Percentiles rank a stretch among this genome's conserved stretches.
phyloP scores from a whole-genome alignment of 2,797 vertebrate species.

The Oreochromis mossambicus region DNA sequence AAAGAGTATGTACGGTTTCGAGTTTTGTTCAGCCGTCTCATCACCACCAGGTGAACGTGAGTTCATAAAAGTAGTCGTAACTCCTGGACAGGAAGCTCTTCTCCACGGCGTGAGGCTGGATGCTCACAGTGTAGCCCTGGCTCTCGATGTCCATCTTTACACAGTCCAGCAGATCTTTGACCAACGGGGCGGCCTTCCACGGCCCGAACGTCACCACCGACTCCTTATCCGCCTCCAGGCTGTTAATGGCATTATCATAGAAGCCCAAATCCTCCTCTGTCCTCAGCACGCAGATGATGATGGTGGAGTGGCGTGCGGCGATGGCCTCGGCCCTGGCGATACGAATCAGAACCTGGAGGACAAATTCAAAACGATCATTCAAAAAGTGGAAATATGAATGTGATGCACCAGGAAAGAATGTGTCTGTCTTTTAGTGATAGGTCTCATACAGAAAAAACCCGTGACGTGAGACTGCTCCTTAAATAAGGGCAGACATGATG shows the following conservation, averaged over 20 bases:
- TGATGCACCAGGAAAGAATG: background rate
- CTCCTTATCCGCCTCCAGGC: constrained; percentile 79
- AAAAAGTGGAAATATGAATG: background rate
- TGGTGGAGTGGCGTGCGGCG: constrained; percentile 75
- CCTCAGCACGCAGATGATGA: constrained; percentile 81
- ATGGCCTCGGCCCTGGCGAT: constrained; percentile 87
- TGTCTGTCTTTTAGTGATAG: too few species aligned
- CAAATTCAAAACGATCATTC: fast-evolving
- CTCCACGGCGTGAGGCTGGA: constrained; percentile 65
- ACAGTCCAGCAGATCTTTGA: constrained; percentile 84
- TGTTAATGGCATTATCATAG: constrained; percentile 73
- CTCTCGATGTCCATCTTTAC: constrained; percentile 83
- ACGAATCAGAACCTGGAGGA: constrained; percentile 80
- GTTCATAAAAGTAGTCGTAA: constrained; percentile 80
- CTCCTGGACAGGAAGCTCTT: constrained; percentile 79
- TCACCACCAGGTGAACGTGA: constrained; percentile 92
- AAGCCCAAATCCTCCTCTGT: constrained; percentile 76
- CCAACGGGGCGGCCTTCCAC: constrained; percentile 78
- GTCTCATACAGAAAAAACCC: too few species aligned
- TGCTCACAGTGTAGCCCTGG: constrained; percentile 81
- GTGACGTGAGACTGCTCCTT: too few species aligned
- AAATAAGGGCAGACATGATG: background rate
- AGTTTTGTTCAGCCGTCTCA: background rate
- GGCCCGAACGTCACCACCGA: constrained; percentile 91
- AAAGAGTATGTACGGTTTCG: fast-evolving